Percentiles rank a stretch among this genome's conserved stretches.
phyloP scores from a whole-genome alignment of 2,888 invertebrate genomes.

The Agrotis clavis region DNA sequence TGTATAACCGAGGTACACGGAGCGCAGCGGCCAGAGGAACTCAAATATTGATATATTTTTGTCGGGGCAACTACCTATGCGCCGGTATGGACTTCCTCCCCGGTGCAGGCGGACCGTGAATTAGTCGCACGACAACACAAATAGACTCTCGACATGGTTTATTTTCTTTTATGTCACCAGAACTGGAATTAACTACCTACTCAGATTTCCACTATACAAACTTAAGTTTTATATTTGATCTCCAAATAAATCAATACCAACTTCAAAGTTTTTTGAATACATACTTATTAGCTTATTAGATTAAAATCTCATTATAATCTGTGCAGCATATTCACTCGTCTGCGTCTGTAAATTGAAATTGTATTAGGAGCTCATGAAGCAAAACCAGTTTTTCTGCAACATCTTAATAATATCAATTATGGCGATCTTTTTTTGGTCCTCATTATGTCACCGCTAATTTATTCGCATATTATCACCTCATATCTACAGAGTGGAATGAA shows the following conservation, averaged over 20 bases:
- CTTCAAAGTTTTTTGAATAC: neutral
- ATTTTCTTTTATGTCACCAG: slow-evolving; percentile 60
- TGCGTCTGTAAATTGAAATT: slow-evolving; percentile 15
- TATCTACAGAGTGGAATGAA: slow-evolving; percentile 17
- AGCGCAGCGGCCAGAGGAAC: slow-evolving; percentile 59
- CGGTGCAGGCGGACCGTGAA: slow-evolving; percentile 65
- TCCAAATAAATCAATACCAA: neutral
- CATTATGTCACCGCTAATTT: slow-evolving; percentile 48
- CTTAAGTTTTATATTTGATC: neutral
- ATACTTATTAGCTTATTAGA: neutral
- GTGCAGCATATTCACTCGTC: neutral
- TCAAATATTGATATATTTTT: slow-evolving; percentile 75
- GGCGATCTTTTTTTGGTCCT: slow-evolving; percentile 35
- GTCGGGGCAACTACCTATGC: slow-evolving; percentile 63
- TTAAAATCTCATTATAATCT: slow-evolving; percentile 1
- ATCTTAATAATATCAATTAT: slow-evolving; percentile 41
- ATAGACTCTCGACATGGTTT: slow-evolving; percentile 69
- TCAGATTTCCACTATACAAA: slow-evolving; percentile 53
- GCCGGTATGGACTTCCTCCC: slow-evolving; percentile 69
- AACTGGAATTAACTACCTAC: slow-evolving; percentile 48
- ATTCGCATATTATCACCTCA: slow-evolving; percentile 37
- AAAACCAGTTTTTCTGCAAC: slow-evolving; percentile 44
- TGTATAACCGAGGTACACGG: slow-evolving; percentile 32
- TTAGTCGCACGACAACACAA: slow-evolving; percentile 66
- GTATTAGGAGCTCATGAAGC: slow-evolving; percentile 32